Evolutionary conservation across 2,888 invertebrate species (phyloP).

Genomic region (Ectobius pallidus): DNA sequence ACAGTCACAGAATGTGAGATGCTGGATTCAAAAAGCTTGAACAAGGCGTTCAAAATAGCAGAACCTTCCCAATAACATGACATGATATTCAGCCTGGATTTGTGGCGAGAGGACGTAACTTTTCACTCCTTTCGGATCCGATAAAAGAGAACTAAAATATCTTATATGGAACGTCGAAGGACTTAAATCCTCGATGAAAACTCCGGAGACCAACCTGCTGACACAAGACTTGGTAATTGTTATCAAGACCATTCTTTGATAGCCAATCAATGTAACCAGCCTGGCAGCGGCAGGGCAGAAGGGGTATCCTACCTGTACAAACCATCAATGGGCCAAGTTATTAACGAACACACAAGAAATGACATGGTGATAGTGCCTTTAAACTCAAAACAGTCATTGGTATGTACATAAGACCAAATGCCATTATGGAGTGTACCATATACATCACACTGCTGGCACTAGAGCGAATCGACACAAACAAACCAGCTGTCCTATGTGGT

Average conservation of each 20-base stretch:
- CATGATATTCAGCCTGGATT: too few species aligned
- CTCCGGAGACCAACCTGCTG: not conserved
- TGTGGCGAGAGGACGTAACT: too few species aligned
- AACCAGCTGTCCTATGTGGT: not conserved
- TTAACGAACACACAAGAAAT: not conserved
- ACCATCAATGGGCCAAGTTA: not conserved
- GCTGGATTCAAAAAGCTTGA: not conserved
- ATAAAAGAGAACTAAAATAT: not conserved
- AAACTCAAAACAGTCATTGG: not conserved
- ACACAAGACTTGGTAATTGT: too few species aligned
- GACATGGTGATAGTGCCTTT: not conserved
- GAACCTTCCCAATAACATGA: too few species aligned
- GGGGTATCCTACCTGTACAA: not conserved
- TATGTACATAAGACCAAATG: not conserved
- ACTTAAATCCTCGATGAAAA: not conserved
- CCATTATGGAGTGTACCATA: not conserved
- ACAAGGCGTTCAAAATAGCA: not conserved
- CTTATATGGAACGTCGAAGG: not conserved
- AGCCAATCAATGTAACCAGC: not conserved
- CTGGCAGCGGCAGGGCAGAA: not conserved
- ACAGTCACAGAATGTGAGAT: not conserved
- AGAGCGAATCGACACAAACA: not conserved
- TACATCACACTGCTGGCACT: not conserved
- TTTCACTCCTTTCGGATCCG: not conserved
- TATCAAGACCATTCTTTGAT: not conserved